phyloP scores from a whole-genome alignment of 2,113 vertebrate species.

The Erpornis zantholeuca region DNA sequence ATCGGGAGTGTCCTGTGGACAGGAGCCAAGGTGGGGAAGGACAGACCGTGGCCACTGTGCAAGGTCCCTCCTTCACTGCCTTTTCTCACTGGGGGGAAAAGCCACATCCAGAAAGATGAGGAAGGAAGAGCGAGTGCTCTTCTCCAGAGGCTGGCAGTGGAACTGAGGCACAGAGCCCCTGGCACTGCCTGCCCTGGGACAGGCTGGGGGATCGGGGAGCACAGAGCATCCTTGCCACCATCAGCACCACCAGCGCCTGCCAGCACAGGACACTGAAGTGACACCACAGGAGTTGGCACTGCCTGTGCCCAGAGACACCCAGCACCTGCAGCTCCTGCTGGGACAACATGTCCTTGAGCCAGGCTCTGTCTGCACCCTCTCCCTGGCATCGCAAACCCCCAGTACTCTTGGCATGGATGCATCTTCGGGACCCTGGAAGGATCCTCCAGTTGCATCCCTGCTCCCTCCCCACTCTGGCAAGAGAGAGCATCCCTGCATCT shows the following conservation, averaged over 20 bases:
- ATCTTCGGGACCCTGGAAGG: accelerated
- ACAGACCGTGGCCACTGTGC: background rate
- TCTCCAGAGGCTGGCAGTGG: background rate
- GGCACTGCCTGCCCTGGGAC: background rate
- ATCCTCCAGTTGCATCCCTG: background rate
- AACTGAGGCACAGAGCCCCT: background rate
- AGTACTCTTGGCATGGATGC: background rate
- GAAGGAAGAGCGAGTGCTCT: background rate
- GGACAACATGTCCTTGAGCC: accelerated
- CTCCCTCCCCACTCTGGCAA: background rate
- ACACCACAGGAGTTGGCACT: accelerated
- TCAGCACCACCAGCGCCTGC: background rate
- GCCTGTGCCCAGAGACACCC: background rate
- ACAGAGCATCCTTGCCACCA: background rate
- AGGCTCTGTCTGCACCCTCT: background rate
- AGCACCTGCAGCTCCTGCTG: background rate
- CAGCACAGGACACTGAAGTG: background rate
- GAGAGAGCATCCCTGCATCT: background rate
- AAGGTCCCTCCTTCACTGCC: background rate
- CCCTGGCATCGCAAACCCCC: background rate
- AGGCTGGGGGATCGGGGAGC: background rate
- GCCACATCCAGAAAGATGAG: background rate
- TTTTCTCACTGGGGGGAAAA: background rate
- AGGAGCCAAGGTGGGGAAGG: accelerated
- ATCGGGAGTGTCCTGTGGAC: accelerated